Evolutionary conservation across 2,797 vertebrate species (phyloP).

Genomic region (Thripadectes ignobilis): DNA sequence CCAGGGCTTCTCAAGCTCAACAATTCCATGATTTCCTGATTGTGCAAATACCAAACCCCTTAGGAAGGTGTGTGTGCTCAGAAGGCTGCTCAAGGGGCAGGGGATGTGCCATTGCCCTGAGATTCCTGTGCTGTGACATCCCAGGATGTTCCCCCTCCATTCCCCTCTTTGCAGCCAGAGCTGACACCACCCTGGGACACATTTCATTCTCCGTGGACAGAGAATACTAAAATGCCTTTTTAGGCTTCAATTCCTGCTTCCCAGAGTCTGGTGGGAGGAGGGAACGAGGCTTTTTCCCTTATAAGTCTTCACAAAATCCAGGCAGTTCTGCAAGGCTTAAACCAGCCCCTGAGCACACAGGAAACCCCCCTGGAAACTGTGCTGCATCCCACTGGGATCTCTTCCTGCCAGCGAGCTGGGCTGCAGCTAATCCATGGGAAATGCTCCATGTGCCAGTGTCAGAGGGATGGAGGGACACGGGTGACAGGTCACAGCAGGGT

Average conservation of each 20-base stretch:
- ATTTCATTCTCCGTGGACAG: neutral
- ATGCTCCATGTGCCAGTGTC: accelerated
- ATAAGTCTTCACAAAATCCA: neutral
- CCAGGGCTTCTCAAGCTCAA: neutral
- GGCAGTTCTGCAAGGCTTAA: accelerated
- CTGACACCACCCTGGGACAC: accelerated
- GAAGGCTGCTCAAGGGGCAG: accelerated
- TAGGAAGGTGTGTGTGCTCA: accelerated
- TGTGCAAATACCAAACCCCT: accelerated
- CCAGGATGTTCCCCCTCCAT: neutral
- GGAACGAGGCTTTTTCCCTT: neutral
- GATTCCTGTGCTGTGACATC: accelerated
- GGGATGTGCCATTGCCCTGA: neutral
- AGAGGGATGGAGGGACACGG: neutral
- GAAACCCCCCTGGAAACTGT: neutral
- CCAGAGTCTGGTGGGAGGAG: neutral
- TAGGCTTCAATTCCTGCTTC: neutral
- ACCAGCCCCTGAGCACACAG: accelerated
- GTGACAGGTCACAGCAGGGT: neutral
- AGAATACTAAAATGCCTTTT: neutral
- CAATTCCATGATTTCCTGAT: neutral
- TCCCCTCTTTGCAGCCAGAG: neutral
- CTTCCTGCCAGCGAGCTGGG: neutral
- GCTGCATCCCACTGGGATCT: neutral
- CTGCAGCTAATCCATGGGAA: neutral